Evolutionary conservation across 2,888 invertebrate species (phyloP), one percentile per base, ranked within the genome.

Genomic region (Caenorhabditis plicata): DNA sequence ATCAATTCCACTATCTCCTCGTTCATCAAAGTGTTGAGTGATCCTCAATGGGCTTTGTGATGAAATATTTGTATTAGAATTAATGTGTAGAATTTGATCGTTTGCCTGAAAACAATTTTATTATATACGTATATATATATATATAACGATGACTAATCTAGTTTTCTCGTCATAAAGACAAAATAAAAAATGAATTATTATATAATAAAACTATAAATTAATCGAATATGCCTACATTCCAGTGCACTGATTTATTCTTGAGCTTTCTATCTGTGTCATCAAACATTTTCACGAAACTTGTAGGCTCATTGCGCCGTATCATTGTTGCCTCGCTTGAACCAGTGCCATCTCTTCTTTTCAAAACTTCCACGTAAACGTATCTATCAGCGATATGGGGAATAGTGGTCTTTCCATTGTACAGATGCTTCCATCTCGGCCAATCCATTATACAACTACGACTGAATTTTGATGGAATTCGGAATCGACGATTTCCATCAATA

Each of bases 1-100:
- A 26, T 67, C 69, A 29, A 69, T 66, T 20, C 69, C 69, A 23
- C 54, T 54, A 38, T 69, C 69, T 62, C 63, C 60, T 38, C 62
- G 54, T 51, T 51, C 38, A 46, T 61, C 60, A 50, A 54, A 54
- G 27, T 43, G 50, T n/a, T 51, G 52, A 27, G 17, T 40, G 26
- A 48, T 60, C 22, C 41, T 45, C 32, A 48, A 38, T 17, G 53
- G 49, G n/a, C 53, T 44, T 31, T 45, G 41, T 5, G 53, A 46
- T 22, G 53, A 53, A 1, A 39, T 45, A 4, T 48, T 47, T 17
- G 49, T 11, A 2, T 36, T 41, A 4, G 57, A 57, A 15, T 49
- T 46, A 11, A 61, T 48, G 38, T 55, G 46, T n/a, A 66, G 58
- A 29, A 69, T 64, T 19, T 67, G 64, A 38, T 69, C 69, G 47